These are phyloP conservation scores for Drosophila sulfurigaster DNA, from an alignment of 1,140 invertebrate species.

Conservation along the genomic window DNA sequence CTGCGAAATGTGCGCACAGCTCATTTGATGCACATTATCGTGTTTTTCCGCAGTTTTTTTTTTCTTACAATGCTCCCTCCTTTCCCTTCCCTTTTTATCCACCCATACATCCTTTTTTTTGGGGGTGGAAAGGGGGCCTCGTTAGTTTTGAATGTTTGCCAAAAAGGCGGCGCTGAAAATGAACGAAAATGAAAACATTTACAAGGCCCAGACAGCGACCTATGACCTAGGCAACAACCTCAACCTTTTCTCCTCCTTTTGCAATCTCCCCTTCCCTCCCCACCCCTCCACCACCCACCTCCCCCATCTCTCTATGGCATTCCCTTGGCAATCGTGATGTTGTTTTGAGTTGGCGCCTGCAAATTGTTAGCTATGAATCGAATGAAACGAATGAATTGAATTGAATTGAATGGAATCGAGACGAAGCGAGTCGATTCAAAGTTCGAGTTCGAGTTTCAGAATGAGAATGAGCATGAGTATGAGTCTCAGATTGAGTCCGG, in stretches of 20 bases:
- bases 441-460: constrained; percentile 20
- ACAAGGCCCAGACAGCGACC: constrained; percentile 56
- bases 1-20: constrained; percentile 79
- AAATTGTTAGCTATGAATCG: constrained; percentile 76
- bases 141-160: constrained; percentile 71
- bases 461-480: too few species aligned
- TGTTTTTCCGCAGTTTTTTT: constrained; percentile 63
- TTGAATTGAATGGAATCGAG: constrained; percentile 61
- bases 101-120: constrained; percentile 23
- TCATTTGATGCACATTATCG: constrained; percentile 82
- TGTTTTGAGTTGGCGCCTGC: constrained; percentile 76
- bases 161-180: constrained; percentile 24
- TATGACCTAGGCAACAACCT: constrained; percentile 48
- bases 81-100: neutral
- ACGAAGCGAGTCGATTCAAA: neutral
- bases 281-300: too few species aligned
- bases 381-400: constrained; percentile 53
- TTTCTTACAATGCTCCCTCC: constrained; percentile 21
- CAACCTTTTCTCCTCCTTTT: constrained; percentile 5
- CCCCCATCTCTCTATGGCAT: too few species aligned
- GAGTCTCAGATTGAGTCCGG: constrained; percentile 28
- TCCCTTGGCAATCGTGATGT: constrained; percentile 12
- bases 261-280: neutral
- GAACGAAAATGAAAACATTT: constrained; percentile 75
- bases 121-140: neutral